These are phyloP conservation scores for Gnathonemus longibarbis DNA, from an alignment of 2,113 vertebrate genomes.

Conservation along the genomic window DNA sequence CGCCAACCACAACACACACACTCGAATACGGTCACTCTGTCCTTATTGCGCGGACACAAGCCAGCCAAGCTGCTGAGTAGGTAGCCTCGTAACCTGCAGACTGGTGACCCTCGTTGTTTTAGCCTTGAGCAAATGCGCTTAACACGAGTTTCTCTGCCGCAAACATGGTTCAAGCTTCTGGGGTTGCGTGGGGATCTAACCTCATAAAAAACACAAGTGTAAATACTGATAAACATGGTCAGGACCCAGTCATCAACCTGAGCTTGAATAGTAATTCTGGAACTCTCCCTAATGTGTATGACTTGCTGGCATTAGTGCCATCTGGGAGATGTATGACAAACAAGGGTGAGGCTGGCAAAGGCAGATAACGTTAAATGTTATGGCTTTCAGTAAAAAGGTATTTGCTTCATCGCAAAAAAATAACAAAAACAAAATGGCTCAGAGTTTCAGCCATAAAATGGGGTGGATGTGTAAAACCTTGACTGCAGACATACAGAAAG, in stretches of 20 bases:
- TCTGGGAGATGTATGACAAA: neutral
- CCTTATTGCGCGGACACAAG: neutral
- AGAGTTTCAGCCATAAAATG: conserved; percentile 9
- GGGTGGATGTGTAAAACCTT: neutral
- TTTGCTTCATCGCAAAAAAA: neutral
- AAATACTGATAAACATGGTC: neutral
- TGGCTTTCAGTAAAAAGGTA: neutral
- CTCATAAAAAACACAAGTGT: neutral
- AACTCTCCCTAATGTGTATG: neutral
- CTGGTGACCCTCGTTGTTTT: neutral
- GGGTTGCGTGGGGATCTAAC: neutral
- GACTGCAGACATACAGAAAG: conserved; percentile 26
- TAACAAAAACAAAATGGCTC: neutral
- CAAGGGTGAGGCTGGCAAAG: neutral
- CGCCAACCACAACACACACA: conserved; percentile 20
- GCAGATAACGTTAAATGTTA: neutral
- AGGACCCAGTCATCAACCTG: neutral
- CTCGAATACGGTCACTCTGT: neutral
- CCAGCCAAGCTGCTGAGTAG: neutral
- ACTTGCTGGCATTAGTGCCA: neutral
- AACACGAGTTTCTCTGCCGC: neutral
- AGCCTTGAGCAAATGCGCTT: neutral
- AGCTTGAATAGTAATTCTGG: neutral
- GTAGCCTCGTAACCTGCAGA: neutral
- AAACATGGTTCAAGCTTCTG: neutral